Evolutionary conservation across 2,797 vertebrate genomes (phyloP).

Genomic region (Taenioides sp.): DNA sequence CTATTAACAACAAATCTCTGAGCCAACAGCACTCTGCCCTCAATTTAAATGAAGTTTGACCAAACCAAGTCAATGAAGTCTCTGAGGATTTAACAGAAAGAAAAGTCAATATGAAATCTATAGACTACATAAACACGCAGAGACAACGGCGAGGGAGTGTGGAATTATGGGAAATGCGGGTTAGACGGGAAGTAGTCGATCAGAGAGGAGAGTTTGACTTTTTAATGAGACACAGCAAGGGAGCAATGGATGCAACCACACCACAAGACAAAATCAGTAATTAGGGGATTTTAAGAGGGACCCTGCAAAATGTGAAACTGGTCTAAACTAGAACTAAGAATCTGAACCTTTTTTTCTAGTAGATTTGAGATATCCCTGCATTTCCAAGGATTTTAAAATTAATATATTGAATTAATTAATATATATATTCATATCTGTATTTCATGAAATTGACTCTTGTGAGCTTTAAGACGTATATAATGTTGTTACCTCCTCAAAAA

Average conservation of each 20-base stretch:
- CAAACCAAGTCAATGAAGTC: neutral
- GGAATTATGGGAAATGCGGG: slow-evolving; percentile 8
- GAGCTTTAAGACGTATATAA: neutral
- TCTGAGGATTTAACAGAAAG: neutral
- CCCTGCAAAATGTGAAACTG: no score
- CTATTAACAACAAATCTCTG: neutral
- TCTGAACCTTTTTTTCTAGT: neutral
- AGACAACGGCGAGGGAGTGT: neutral
- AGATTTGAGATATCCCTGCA: neutral
- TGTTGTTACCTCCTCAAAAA: no score
- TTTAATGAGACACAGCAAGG: neutral
- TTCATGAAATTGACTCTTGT: neutral
- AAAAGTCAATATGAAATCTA: neutral
- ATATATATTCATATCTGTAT: no score
- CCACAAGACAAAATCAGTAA: neutral
- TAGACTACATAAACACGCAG: neutral
- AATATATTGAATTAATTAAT: no score
- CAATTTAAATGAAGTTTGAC: slow-evolving; percentile 6
- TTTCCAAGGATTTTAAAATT: no score
- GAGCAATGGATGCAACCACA: neutral
- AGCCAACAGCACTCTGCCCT: neutral
- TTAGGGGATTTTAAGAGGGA: neutral
- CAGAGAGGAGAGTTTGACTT: neutral
- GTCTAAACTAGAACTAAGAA: neutral
- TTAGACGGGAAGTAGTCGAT: neutral